A percentile compares a stretch with the other conserved stretches of the same genome.
These are phyloP conservation scores for Sandelia bainsii DNA, from an alignment of 2,797 vertebrate genomes.

Conservation along the genomic window DNA sequence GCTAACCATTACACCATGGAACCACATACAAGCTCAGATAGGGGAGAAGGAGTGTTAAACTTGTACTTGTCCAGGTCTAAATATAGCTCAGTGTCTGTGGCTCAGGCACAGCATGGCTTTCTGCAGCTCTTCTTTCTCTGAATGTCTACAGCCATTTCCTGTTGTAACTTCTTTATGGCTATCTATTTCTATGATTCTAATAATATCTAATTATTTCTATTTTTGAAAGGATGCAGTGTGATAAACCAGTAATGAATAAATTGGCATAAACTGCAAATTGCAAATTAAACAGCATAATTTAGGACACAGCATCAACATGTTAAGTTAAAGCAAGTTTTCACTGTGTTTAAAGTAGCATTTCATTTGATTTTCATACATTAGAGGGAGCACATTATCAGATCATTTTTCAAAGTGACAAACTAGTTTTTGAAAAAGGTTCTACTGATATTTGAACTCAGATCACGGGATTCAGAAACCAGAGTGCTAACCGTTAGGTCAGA, in stretches of 20 bases:
- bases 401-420: too few relatives aligned
- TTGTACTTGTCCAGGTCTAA: conserved; percentile 5
- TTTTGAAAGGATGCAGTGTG: background rate
- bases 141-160: background rate
- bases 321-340: too few relatives aligned
- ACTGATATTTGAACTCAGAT: conserved; percentile 1
- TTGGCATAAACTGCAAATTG: too few relatives aligned
- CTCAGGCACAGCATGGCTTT: background rate
- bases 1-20: conserved; percentile 78
- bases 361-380: too few relatives aligned
- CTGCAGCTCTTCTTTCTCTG: conserved; percentile 1
- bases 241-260: too few relatives aligned
- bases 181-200: background rate
- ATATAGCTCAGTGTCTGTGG: background rate
- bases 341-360: too few relatives aligned
- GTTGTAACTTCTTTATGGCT: background rate
- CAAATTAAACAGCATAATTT: background rate
- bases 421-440: background rate
- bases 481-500: background rate
- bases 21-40: rapidly evolving
- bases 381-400: too few relatives aligned
- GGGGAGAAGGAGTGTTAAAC: rapidly evolving
- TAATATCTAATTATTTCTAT: background rate
- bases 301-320: background rate
- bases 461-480: background rate